A percentile compares a stretch with the other conserved stretches of the same genome.
phyloP scores from a whole-genome alignment of 2,888 invertebrate species.

The Tenthredo mesomela region DNA sequence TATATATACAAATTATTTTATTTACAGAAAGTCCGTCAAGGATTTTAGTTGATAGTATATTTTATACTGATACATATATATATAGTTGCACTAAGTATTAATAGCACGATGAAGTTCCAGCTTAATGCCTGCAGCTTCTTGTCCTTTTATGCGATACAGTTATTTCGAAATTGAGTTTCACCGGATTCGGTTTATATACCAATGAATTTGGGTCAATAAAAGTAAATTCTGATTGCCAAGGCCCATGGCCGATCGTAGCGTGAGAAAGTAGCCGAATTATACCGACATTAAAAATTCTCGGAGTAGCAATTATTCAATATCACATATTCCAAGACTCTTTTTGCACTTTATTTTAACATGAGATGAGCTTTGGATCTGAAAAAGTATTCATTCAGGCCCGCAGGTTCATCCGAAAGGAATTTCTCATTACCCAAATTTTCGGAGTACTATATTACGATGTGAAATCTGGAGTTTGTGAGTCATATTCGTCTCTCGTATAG shows the following conservation, averaged over 20 bases:
- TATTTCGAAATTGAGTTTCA: not conserved
- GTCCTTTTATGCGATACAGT: not conserved
- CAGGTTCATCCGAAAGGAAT: not conserved
- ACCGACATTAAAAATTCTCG: not conserved
- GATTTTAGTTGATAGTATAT: not conserved
- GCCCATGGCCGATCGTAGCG: not conserved
- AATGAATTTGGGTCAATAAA: slow-evolving; percentile 34
- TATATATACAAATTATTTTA: not conserved
- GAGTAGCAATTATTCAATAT: not conserved
- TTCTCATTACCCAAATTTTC: not conserved
- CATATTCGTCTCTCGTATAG: too few relatives aligned
- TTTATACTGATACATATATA: too few relatives aligned
- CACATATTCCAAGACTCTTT: not conserved
- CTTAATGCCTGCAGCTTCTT: not conserved
- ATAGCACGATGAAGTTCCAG: not conserved
- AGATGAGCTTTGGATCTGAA: not conserved
- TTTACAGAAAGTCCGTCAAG: not conserved
- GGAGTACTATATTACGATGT: not conserved
- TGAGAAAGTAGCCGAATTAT: not conserved
- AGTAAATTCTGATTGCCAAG: not conserved
- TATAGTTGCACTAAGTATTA: not conserved
- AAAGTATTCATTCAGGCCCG: too few relatives aligned
- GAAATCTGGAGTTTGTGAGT: not conserved
- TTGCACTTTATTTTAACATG: not conserved
- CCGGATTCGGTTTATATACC: not conserved